Base-by-base conservation (phyloP, 2,888 invertebrate species). In the Protonemura montana region DNA sequence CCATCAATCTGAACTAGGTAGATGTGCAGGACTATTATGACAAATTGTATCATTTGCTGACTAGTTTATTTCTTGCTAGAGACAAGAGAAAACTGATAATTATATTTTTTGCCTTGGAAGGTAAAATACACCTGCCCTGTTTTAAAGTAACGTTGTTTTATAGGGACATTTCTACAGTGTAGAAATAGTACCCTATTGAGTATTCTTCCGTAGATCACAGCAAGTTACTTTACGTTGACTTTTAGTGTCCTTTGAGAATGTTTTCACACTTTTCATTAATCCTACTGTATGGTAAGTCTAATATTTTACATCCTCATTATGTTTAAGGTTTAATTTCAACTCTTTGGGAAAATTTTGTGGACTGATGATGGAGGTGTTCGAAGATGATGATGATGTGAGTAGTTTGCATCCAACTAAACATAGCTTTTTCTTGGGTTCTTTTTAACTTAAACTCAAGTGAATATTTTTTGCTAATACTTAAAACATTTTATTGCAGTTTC, bases 401-500 rank as follows among this genome's bases (percentile, higher is more conserved):
- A 42, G 42, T 10, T 3, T 1, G 21, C 59, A 21, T 59, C 2
- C 35, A 35, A 10, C 35, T 35, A 35, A 35, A 35, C 5, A 35
- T 35, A 35, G 35, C 10, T 35, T 41, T 41, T 41, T 41, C 41
- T 41, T 41, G 13, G 13, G 13, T 13, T 5, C 13, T 41, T 41
- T 41, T 5, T 13, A 5, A 41, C 41, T 41, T n/a, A n/a, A n/a
- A 41, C 41, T 41, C 41, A 13, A 5, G 5, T 5, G 41, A 41
- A 41, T 7, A 13, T 7, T 7, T 41, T 41, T 41, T 7, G 41
- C 41, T 41, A 13, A 41, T 41, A 5, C 13, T 41, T 41, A 41
- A 5, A 41, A 41, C 41, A 41, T 41, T 59, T 87, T 89, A 78
- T 91, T 92, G 88, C 90, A 93, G 93, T 93, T 93, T 87, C 92